These are phyloP conservation scores for Pseudanteris insignis DNA, from an alignment of 2,888 invertebrate genomes.

Conservation along the genomic window DNA sequence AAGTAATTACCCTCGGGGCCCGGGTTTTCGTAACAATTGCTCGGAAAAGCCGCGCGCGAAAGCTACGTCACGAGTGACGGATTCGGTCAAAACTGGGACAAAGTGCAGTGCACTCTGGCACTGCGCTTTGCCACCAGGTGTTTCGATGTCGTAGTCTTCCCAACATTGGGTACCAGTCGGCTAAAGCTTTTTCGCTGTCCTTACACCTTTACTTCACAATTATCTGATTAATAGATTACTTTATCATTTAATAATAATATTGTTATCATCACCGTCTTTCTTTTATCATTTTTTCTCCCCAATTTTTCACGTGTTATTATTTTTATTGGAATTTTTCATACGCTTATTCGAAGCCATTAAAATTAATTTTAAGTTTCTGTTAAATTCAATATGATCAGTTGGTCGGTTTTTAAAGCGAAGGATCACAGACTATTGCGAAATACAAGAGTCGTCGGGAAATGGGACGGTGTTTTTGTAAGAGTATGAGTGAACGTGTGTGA, in stretches of 20 bases:
- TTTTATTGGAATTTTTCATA: too few species aligned
- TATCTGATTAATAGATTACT: too few species aligned
- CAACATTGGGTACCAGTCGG: conserved; percentile 63
- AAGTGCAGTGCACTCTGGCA: conserved; percentile 67
- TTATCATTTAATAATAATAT: too few species aligned
- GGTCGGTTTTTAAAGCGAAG: conserved; percentile 14
- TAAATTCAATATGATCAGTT: too few species aligned
- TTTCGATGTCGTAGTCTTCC: conserved; percentile 65
- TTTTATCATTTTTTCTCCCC: too few species aligned
- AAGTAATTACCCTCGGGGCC: conserved; percentile 43
- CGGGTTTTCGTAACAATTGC: too few species aligned
- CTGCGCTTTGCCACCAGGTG: conserved; percentile 65
- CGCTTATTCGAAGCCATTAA: too few species aligned
- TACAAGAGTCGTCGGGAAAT: conserved; percentile 35
- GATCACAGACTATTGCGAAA: conserved; percentile 39
- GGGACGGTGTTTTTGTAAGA: conserved; percentile 38
- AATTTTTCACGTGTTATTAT: too few species aligned
- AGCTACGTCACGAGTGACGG: conserved; percentile 66
- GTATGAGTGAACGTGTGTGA: conserved; percentile 22
- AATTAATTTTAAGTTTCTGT: too few species aligned
- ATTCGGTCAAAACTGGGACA: conserved; percentile 66
- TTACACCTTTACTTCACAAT: too few species aligned
- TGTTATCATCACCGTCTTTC: too few species aligned
- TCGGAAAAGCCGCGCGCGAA: conserved; percentile 58
- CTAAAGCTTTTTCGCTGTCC: too few species aligned